phyloP scores from a whole-genome alignment of 2,888 invertebrate genomes.

The Amblyteles armatorius region DNA sequence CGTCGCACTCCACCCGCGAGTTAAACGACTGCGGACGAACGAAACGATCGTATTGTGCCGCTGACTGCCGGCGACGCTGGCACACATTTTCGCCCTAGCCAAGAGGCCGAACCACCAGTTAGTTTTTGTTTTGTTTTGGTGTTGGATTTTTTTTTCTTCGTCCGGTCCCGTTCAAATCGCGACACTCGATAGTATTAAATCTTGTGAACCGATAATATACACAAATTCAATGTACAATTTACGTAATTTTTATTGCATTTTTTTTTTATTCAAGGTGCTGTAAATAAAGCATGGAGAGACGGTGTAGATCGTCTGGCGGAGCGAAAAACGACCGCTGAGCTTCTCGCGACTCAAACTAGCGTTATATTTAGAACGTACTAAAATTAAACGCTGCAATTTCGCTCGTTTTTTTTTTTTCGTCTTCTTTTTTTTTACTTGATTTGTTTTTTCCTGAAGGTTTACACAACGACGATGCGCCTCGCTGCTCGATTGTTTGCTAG shows the following conservation, averaged over 20 bases:
- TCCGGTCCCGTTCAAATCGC: not conserved
- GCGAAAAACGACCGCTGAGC: not conserved
- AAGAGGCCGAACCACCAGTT: constrained; percentile 41
- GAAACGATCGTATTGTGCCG: constrained; percentile 35
- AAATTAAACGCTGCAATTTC: constrained; percentile 69
- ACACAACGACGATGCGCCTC: not conserved
- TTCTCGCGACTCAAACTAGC: constrained; percentile 1
- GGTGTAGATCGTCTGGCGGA: not conserved
- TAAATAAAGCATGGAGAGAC: not conserved
- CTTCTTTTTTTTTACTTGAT: not conserved
- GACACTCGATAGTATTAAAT: not conserved
- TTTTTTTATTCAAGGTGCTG: not conserved
- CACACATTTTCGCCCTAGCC: constrained; percentile 50
- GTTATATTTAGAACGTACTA: constrained; percentile 77
- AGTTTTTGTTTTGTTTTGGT: not conserved
- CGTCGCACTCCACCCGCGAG: constrained; percentile 49
- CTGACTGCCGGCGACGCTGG: constrained; percentile 50
- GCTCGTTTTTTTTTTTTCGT: not conserved
- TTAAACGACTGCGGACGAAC: constrained; percentile 26
- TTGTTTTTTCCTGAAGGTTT: not conserved
- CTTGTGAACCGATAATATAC: not conserved
- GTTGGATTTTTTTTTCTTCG: not conserved
- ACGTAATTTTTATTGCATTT: not conserved
- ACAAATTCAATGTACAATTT: not conserved
- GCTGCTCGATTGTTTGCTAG: constrained; percentile 8